These are phyloP conservation scores for Alosa alosa DNA, from an alignment of 2,113 vertebrate genomes.

Conservation along the genomic window DNA sequence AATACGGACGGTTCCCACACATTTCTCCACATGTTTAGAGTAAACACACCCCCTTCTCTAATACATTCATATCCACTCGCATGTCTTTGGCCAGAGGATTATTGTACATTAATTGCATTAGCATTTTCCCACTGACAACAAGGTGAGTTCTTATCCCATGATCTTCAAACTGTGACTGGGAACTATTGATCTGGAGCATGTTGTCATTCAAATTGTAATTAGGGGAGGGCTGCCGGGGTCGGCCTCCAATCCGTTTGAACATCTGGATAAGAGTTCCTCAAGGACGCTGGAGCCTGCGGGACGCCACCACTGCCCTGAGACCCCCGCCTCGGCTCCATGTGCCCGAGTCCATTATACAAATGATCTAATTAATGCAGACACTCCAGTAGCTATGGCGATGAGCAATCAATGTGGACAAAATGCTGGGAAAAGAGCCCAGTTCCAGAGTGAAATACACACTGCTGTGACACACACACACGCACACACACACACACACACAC, in stretches of 20 bases:
- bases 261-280: conserved; percentile 80
- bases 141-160: conserved; percentile 86
- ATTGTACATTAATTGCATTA: conserved; percentile 73
- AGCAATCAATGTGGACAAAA: conserved; percentile 57
- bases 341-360: conserved; percentile 67
- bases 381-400: conserved; percentile 50
- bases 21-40: conserved; percentile 44
- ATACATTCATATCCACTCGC: conserved; percentile 50
- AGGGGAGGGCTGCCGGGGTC: conserved; percentile 83
- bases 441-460: background rate
- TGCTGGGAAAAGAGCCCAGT: conserved; percentile 26
- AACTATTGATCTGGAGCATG: conserved; percentile 92
- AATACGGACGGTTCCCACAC: background rate
- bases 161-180: conserved; percentile 88
- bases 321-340: conserved; percentile 48
- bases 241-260: conserved; percentile 85
- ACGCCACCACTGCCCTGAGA: conserved; percentile 54
- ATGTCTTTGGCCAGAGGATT: conserved; percentile 58
- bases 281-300: conserved; percentile 71
- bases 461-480: background rate
- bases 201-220: conserved; percentile 98
- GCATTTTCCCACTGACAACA: conserved; percentile 70
- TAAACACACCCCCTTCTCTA: conserved; percentile 48
- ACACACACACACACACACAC: background rate
- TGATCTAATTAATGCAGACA: conserved; percentile 71